Evolutionary conservation across 2,113 vertebrate species (phyloP), one percentile per base, ranked within the genome.

Genomic region (Vidua chalybeata): DNA sequence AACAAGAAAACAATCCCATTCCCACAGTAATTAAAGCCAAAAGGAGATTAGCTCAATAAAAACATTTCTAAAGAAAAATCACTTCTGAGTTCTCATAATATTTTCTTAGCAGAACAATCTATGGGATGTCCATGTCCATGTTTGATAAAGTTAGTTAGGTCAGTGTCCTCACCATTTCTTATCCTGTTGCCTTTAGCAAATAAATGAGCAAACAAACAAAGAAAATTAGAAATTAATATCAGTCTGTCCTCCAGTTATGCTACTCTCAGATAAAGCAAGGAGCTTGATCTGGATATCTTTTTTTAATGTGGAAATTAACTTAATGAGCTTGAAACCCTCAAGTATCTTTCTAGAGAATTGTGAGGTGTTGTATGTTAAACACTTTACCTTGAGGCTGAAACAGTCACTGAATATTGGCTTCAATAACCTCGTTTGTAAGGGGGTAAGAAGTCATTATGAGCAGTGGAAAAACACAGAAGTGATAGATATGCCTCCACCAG

Each of bases 1-100:
- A 84, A 6, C 0, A 20, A 33, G 6, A 0, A 48, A 49, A 54
- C n/a, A 58, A 10, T 5, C 4, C 13, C 8, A 3, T 2, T 24
- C 7, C 26, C 7, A 15, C 10, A 52, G 18, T 33, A 54, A 26
- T 18, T 46, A 26, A 46, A 88, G 8, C 9, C 3, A n/a, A 41
- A 43, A 15, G 4, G 3, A 51, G 11, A 79, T 48, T 21, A 68
- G 7, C 7, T 78, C 15, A 88, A 41, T 48, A 62, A 35, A 13
- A 48, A 67, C 0, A 18, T 68, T 73, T 86, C 33, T 12, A 64
- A 56, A 73, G n/a, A 52, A 76, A 90, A 80, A 73, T 76, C 1
- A 28, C 27, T 45, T 83, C 13, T 69, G 22, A 56, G 20, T 72
- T 58, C 14, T 79, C 16, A 35, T 33, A 46, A 18, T 54, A 4